Base-by-base conservation (phyloP, 2,888 invertebrate genomes). In the Seira ritae region DNA sequence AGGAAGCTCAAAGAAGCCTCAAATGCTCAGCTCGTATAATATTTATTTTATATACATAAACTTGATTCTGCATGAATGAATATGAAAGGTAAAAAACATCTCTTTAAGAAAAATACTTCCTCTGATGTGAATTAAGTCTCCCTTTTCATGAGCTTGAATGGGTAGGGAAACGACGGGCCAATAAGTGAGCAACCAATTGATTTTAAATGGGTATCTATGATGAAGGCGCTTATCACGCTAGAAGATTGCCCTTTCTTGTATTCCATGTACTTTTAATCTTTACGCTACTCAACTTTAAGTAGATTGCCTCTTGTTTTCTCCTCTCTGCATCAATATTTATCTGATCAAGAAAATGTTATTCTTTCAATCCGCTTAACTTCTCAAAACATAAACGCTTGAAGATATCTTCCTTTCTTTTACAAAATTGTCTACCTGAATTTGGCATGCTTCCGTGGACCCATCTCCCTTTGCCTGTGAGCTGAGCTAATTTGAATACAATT, bases 321-420 rank as follows among this genome's bases (percentile, higher is more conserved):
- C 3, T 17, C 22, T 12, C 15, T 15, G 12, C 23, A 67, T 17
- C 65, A 65, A 20, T 22, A 2, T 12, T 74, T 74, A 74, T 69
- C 73, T 60, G 60, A 68, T 74, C 46, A 74, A 22, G 73, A 80
- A 77, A 77, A 74, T 70, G 74, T 80, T 74, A 60, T 75, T 70
- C 80, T 75, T 80, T 62, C 80, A 46, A 66, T 70, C 74, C 74
- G 75, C 74, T 80, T 80, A 75, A 75, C 80, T 75, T 78, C 62
- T n/a, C 37, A 23, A 60, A 69, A 76, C 3, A 68, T 19, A 20
- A n/a, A 65, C 12, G 66, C 10, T 23, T 37, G 37, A 15, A 68
- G 24, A 17, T 17, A n/a, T 31, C 8, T 31, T 31, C 8, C 8
- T 31, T 31, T 8, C 31, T 31, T 31, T 22, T 10, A 68, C 12